A percentile compares a stretch with the other conserved stretches of the same genome.
Evolutionary conservation across 2,113 vertebrate species (phyloP).

Genomic region (Leptobrachium leishanense): DNA sequence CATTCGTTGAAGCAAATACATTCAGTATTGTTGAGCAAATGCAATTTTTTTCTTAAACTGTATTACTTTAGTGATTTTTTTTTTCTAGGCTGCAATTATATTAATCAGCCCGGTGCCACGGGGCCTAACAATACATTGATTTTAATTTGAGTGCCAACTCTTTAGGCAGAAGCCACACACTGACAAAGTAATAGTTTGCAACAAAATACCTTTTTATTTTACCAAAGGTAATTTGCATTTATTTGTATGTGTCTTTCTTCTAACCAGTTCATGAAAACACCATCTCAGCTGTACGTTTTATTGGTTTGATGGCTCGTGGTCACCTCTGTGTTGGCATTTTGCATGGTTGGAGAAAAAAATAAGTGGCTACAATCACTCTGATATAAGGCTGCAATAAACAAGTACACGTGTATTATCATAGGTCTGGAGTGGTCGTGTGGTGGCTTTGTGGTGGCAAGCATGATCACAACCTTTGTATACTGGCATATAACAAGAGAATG

Average conservation of each 20-base stretch:
- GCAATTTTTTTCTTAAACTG: conserved; percentile 30
- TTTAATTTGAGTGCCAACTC: conserved; percentile 9
- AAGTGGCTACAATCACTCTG: too few species aligned
- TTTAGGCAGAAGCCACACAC: conserved; percentile 3
- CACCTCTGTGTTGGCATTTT: too few species aligned
- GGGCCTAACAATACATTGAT: conserved; percentile 18
- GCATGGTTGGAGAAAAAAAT: too few species aligned
- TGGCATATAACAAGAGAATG: too few species aligned
- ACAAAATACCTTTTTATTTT: not conserved
- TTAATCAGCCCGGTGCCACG: conserved; percentile 19
- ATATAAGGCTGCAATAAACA: too few species aligned
- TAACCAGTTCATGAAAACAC: too few species aligned
- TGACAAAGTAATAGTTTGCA: conserved; percentile 7
- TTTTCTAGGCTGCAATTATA: conserved; percentile 22
- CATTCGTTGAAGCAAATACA: conserved; percentile 16
- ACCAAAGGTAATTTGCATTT: not conserved
- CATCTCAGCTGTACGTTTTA: too few species aligned
- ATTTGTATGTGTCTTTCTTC: not conserved
- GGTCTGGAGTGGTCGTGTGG: too few species aligned
- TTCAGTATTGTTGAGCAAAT: conserved; percentile 22
- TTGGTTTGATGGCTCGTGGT: too few species aligned
- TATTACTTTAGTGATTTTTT: conserved; percentile 35
- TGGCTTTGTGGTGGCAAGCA: too few species aligned
- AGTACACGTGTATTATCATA: too few species aligned
- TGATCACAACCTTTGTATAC: too few species aligned